Evolutionary conservation across 30 jellyfish, hydroid and myxozoan genomes (phyloP), one percentile per base, ranked within the genome.

Genomic region (Chrysaora quinquecirrha): DNA sequence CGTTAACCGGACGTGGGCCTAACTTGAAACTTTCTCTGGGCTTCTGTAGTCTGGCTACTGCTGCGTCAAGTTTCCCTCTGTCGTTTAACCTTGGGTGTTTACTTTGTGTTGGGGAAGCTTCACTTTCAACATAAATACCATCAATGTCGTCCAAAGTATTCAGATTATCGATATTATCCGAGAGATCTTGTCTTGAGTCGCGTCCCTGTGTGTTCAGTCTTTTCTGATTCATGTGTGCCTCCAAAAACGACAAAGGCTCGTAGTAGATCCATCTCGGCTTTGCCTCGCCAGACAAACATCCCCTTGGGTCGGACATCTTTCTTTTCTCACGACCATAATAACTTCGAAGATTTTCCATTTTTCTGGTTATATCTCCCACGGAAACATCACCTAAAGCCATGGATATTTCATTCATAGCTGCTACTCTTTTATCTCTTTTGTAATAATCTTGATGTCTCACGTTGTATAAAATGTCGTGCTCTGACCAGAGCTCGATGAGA

Each of bases 251-350:
- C 67, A 84, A 49, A 75, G 82, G 35, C 58, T 84, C 77, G 56
- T 71, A 84, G 38, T 84, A 84, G 87, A 83, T 87, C 95, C 95
- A 84, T 73, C 95, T 84, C 65, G 87, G 62, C 77, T 84, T 77
- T 16, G 81, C 82, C 30, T 72, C 81, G 78, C 48, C 35, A 73
- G n/a, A 14, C 79, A 65, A 60, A 38, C 81, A 52, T 58, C 63
- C 23, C 30, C 75, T 83, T 28, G 78, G 34, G 34, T 73, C 95
- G 31, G 49, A 31, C 46, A 74, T 24, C 35, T 68, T 84, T 71
- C 68, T 64, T 22, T 60, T 72, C 48, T 84, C 95, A 9, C 95
- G 95, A 25, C 95, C 95, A 30, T 64, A 84, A 64, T 84, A 84
- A 19, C 87, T 84, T 18, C 95, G 81, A 1, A 84, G 77, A 62